phyloP scores from a whole-genome alignment of 1,140 invertebrate species.

The Polyergus mexicanus region DNA sequence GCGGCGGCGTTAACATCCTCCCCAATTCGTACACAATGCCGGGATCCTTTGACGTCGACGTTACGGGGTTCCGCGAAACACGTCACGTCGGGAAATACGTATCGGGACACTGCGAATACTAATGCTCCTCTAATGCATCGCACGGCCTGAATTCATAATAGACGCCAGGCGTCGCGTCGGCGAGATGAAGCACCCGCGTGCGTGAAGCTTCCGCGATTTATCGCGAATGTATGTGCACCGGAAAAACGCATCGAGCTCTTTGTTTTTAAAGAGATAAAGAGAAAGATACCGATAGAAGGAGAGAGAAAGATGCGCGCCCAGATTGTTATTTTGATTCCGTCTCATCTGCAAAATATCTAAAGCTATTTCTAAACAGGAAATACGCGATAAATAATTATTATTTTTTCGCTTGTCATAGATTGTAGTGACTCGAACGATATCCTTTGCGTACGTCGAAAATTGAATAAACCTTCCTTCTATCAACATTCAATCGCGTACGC shows the following conservation, averaged over 20 bases:
- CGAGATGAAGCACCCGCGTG: constrained; percentile 37
- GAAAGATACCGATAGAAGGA: too few species aligned
- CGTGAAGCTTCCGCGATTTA: constrained; percentile 50
- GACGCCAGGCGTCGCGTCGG: constrained; percentile 30
- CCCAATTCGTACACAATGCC: constrained; percentile 31
- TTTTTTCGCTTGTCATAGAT: background rate
- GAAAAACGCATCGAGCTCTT: constrained; percentile 1
- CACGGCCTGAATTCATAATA: constrained; percentile 76
- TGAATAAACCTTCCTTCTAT: constrained; percentile 5
- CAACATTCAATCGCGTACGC: constrained; percentile 33
- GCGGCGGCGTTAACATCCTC: constrained; percentile 29
- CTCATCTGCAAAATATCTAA: background rate
- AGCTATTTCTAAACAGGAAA: background rate
- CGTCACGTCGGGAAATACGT: constrained; percentile 73
- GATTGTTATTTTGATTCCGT: background rate
- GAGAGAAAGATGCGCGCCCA: background rate
- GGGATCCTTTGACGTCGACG: constrained; percentile 71
- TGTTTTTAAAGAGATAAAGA: background rate
- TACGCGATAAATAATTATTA: background rate
- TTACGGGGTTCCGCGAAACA: constrained; percentile 62
- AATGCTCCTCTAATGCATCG: constrained; percentile 78
- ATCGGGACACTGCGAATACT: constrained; percentile 76
- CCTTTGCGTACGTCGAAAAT: constrained; percentile 9
- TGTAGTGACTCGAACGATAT: background rate
- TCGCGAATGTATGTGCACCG: constrained; percentile 21